Percentiles rank a stretch among this genome's conserved stretches.
Conservation (phyloP, 2,113 vertebrate genomes). For the Opisthocomus hoazin region DNA sequence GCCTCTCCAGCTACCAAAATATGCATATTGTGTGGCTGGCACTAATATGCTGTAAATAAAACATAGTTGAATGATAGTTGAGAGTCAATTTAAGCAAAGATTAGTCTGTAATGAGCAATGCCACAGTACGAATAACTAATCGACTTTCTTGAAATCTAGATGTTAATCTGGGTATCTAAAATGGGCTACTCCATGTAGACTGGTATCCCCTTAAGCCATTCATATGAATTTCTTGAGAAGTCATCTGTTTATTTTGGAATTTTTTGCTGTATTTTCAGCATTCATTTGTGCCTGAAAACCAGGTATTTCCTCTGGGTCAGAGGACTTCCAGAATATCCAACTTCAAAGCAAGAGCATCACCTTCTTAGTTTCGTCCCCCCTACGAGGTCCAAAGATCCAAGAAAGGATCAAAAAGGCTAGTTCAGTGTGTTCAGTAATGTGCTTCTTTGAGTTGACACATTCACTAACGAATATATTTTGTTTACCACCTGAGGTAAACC, state of each 20-base stretch:
- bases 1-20: not conserved
- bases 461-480: not conserved
- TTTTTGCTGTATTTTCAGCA: not conserved
- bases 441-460: not conserved
- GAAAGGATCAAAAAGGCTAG: not conserved
- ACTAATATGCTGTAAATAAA: not conserved
- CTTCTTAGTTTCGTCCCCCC: rapidly evolving
- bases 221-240: not conserved
- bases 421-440: not conserved
- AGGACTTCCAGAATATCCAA: not conserved
- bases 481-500: not conserved
- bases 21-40: not conserved
- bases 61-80: not conserved
- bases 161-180: not conserved
- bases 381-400: not conserved
- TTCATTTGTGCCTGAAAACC: not conserved
- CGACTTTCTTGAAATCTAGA: not conserved
- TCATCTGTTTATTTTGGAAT: not conserved
- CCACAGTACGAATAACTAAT: not conserved
- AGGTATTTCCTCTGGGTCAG: not conserved
- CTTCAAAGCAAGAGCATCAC: not conserved
- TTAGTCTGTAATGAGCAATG: not conserved
- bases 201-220: not conserved
- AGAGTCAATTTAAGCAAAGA: not conserved
- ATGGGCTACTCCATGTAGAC: not conserved